A percentile compares a stretch with the other conserved stretches of the same genome.
These are phyloP conservation scores for Zaprionus tsacasi DNA, from an alignment of 1,140 invertebrate genomes.

Conservation along the genomic window DNA sequence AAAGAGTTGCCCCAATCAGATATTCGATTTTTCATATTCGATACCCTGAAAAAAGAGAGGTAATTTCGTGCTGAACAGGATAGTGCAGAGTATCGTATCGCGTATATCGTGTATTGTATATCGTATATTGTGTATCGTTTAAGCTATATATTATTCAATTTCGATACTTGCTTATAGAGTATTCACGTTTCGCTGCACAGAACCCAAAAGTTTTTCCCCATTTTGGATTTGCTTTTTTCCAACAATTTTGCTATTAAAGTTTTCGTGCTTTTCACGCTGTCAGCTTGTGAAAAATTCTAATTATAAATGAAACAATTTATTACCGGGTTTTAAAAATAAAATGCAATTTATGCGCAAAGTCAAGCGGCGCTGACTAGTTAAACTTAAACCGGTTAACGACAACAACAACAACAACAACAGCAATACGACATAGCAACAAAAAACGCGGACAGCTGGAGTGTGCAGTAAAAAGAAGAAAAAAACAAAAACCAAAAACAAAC, in stretches of 20 bases:
- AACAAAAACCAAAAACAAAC: not conserved
- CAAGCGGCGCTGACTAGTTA: constrained; percentile 55
- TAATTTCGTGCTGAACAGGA: not conserved
- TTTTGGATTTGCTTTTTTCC: constrained; percentile 24
- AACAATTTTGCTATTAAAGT: constrained; percentile 24
- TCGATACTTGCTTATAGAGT: not conserved
- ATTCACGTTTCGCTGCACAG: not conserved
- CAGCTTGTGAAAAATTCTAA: constrained; percentile 72
- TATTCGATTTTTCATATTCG: constrained; percentile 24
- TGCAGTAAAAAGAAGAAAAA: constrained; percentile 53
- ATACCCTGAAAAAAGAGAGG: not conserved
- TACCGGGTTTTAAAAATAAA: constrained; percentile 79
- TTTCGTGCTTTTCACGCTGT: constrained; percentile 49
- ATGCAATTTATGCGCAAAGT: constrained; percentile 73
- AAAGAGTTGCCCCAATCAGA: constrained; percentile 33
- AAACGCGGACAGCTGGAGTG: constrained; percentile 33
- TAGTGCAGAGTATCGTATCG: not conserved
- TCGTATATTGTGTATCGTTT: too few species aligned
- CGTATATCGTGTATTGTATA: not conserved
- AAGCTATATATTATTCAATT: not conserved
- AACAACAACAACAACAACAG: constrained; percentile 2
- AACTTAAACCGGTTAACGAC: constrained; percentile 60
- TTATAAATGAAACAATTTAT: constrained; percentile 79
- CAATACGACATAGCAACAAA: constrained; percentile 38
- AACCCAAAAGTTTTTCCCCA: not conserved